A percentile compares a stretch with the other conserved stretches of the same genome.
phyloP scores from a whole-genome alignment of 2,797 vertebrate species.

The Malacoctenus gilli region DNA sequence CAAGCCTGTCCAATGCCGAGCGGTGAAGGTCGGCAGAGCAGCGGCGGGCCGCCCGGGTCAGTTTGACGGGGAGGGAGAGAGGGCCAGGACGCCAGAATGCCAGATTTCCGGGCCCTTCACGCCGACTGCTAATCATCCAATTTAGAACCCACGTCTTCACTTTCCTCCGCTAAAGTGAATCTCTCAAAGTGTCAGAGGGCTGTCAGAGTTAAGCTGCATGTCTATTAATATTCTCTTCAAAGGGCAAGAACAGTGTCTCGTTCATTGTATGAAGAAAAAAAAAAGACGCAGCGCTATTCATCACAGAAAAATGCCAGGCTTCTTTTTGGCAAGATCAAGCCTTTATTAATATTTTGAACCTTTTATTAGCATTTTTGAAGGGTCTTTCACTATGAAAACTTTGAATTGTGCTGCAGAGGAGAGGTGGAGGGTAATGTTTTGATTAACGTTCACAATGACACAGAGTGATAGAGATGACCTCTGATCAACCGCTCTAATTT shows the following conservation, averaged over 20 bases:
- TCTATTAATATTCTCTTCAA: conserved; percentile 76
- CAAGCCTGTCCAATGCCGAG: conserved; percentile 18
- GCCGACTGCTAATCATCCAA: conserved; percentile 71
- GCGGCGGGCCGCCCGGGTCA: conserved; percentile 43
- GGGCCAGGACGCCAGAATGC: conserved; percentile 32
- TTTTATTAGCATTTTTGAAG: conserved; percentile 63
- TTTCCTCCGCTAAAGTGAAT: conserved; percentile 66
- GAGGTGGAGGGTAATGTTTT: conserved; percentile 55
- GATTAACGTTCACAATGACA: conserved; percentile 38
- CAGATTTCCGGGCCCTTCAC: conserved; percentile 58
- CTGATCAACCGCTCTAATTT: conserved; percentile 21
- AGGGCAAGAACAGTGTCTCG: conserved; percentile 55
- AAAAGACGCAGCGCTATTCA: conserved; percentile 45
- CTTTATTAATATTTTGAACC: conserved; percentile 60
- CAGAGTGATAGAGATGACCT: conserved; percentile 46
- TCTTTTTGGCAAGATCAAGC: conserved; percentile 54
- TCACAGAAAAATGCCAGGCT: conserved; percentile 60
- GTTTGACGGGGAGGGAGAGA: conserved; percentile 14
- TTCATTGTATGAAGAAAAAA: conserved; percentile 33
- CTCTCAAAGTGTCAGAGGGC: conserved; percentile 67
- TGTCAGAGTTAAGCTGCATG: conserved; percentile 72
- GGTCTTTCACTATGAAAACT: conserved; percentile 43
- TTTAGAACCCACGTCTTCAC: conserved; percentile 72
- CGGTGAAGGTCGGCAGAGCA: conserved; percentile 29
- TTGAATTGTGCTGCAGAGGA: conserved; percentile 46